phyloP scores from a whole-genome alignment of 2,797 vertebrate genomes.

The Anguilla megastoma region DNA sequence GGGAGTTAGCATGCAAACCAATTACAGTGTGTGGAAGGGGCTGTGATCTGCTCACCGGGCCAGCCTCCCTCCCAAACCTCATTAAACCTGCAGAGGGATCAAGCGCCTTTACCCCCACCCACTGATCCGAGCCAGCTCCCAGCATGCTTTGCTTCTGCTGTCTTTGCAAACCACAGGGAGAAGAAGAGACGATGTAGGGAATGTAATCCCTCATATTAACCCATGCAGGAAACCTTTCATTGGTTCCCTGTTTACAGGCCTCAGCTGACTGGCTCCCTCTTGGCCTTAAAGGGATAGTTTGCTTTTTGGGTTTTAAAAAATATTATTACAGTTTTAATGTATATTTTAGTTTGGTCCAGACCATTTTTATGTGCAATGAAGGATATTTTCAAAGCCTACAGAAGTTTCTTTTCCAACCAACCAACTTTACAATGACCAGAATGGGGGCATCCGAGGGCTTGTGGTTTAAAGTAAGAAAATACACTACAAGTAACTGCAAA shows the following conservation, averaged over 20 bases:
- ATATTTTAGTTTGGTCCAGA: no score
- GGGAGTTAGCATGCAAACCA: conserved; percentile 31
- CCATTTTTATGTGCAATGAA: no score
- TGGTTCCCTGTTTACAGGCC: conserved; percentile 13
- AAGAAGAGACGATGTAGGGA: neutral
- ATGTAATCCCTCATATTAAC: conserved; percentile 30
- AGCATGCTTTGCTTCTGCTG: conserved; percentile 12
- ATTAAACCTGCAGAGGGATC: conserved; percentile 46
- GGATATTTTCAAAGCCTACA: neutral
- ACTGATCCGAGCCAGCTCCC: conserved; percentile 2
- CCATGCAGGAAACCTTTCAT: conserved; percentile 17
- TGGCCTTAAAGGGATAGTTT: neutral
- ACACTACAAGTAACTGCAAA: neutral
- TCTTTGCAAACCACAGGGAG: neutral
- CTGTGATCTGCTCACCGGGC: conserved; percentile 37
- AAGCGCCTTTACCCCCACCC: conserved; percentile 30
- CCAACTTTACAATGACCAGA: neutral
- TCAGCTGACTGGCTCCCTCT: neutral
- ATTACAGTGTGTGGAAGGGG: conserved; percentile 40
- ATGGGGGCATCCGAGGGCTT: neutral
- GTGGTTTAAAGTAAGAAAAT: neutral
- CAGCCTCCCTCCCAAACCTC: conserved; percentile 36
- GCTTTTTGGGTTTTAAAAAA: no score
- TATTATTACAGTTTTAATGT: no score
- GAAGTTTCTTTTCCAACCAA: neutral